These are phyloP conservation scores for Squalus acanthias DNA, from an alignment of 2,797 vertebrate genomes.

Conservation along the genomic window DNA sequence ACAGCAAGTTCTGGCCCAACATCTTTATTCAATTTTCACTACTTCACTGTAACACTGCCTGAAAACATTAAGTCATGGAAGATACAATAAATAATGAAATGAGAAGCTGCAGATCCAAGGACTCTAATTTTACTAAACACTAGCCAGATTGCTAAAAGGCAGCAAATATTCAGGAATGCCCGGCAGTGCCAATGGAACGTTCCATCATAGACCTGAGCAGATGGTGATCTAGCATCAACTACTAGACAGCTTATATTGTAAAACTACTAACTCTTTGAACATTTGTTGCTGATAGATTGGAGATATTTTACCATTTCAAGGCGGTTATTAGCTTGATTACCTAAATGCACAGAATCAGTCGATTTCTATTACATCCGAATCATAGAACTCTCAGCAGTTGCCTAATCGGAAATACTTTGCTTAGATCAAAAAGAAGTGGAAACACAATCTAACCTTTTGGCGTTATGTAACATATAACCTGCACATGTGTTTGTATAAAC, in stretches of 20 bases:
- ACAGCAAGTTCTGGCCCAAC: background rate
- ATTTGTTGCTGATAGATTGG: background rate
- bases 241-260: background rate
- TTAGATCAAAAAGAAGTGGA: conserved; percentile 12
- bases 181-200: background rate
- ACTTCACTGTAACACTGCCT: background rate
- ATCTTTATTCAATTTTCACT: background rate
- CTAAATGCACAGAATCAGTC: background rate
- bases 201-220: background rate
- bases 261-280: background rate
- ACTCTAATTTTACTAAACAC: background rate
- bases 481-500: conserved; percentile 2
- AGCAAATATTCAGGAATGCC: background rate
- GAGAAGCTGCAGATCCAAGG: background rate
- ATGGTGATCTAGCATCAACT: background rate
- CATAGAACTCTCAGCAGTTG: background rate
- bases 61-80: background rate
- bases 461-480: background rate
- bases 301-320: conserved; percentile 10
- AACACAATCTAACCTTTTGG: conserved; percentile 1
- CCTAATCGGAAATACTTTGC: background rate
- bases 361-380: background rate
- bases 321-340: background rate
- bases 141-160: background rate
- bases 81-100: background rate